phyloP scores from a whole-genome alignment of 2,888 invertebrate species.

The Baccha elongata region DNA sequence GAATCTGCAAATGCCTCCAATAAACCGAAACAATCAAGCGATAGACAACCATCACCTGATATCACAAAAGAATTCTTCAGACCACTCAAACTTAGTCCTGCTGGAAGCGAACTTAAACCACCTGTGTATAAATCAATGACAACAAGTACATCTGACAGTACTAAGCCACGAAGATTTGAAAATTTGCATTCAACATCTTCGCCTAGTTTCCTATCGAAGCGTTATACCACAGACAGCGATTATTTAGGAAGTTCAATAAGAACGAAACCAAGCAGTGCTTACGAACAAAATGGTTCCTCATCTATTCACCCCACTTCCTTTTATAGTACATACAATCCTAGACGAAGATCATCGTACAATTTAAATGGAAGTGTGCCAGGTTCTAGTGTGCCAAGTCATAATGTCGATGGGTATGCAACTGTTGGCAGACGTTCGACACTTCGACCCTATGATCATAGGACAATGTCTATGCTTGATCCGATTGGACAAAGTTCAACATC shows the following conservation, averaged over 20 bases:
- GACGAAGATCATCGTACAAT: slow-evolving; percentile 80
- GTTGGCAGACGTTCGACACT: slow-evolving; percentile 79
- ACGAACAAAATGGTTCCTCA: slow-evolving; percentile 41
- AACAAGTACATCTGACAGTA: slow-evolving; percentile 77
- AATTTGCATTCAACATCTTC: slow-evolving; percentile 78
- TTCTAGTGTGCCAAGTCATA: slow-evolving; percentile 74
- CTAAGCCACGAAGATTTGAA: slow-evolving; percentile 79
- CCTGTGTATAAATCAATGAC: slow-evolving; percentile 78
- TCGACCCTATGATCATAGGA: slow-evolving; percentile 81
- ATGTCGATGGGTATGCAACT: slow-evolving; percentile 81
- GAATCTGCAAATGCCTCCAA: slow-evolving; percentile 75
- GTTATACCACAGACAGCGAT: slow-evolving; percentile 78
- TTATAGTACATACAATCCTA: slow-evolving; percentile 81
- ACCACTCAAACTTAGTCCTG: slow-evolving; percentile 80
- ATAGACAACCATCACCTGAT: slow-evolving; percentile 79
- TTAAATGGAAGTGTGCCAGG: slow-evolving; percentile 77
- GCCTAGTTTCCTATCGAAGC: slow-evolving; percentile 78
- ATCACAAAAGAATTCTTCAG: slow-evolving; percentile 80
- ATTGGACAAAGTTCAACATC: slow-evolving; percentile 70
- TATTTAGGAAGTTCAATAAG: slow-evolving; percentile 69
- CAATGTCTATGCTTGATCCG: slow-evolving; percentile 80
- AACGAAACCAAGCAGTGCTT: slow-evolving; percentile 36
- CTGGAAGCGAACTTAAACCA: slow-evolving; percentile 80
- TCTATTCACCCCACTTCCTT: slow-evolving; percentile 75
- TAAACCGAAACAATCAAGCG: slow-evolving; percentile 75